Evolutionary conservation across 2,797 vertebrate species (phyloP).

Genomic region (Clarias fuscus): DNA sequence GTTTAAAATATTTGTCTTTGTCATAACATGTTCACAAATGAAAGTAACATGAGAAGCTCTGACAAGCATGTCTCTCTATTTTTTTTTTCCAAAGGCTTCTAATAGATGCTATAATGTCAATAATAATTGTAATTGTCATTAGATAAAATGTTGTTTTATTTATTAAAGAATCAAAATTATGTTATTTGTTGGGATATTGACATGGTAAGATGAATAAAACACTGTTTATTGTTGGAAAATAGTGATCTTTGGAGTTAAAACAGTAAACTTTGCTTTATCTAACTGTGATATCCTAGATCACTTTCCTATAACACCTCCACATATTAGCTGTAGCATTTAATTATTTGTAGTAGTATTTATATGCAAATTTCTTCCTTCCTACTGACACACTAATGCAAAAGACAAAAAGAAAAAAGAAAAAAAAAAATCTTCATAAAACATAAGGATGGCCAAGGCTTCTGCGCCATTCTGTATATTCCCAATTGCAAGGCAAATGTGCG

Average conservation of each 20-base stretch:
- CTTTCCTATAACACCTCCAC: too few species aligned
- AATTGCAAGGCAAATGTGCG: background rate
- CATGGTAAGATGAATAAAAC: background rate
- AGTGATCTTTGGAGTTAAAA: background rate
- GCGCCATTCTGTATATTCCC: background rate
- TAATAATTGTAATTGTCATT: background rate
- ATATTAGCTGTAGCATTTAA: background rate
- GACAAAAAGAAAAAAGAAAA: too few species aligned
- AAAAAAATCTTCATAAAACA: background rate
- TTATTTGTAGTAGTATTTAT: background rate
- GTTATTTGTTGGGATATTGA: background rate
- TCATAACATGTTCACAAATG: background rate
- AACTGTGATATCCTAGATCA: too few species aligned
- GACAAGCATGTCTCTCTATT: background rate
- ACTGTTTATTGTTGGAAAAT: background rate
- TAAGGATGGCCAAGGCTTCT: background rate
- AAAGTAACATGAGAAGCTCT: background rate
- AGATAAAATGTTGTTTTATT: background rate
- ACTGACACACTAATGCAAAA: background rate
- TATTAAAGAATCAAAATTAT: too few species aligned
- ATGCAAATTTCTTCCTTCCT: background rate
- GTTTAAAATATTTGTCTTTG: background rate
- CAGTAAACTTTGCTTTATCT: background rate
- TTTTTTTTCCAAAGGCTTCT: background rate
- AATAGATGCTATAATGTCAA: background rate